phyloP scores from a whole-genome alignment of 2,797 vertebrate genomes.

The Tragelaphus oryx region DNA sequence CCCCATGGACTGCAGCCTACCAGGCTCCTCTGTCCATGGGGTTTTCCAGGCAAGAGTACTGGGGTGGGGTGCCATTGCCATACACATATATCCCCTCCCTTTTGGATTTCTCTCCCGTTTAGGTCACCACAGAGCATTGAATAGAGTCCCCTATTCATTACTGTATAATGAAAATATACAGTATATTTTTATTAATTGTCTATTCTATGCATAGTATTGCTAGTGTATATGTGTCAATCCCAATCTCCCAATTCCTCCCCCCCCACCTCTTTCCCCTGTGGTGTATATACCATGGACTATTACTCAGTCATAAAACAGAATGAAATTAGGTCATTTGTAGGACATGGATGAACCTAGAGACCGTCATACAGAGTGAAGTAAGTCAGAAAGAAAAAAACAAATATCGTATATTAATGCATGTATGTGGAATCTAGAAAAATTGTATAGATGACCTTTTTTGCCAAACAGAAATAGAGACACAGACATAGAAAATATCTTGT shows the following conservation, averaged over 20 bases:
- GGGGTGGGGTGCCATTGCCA: too few relatives aligned
- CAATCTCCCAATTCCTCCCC: background rate
- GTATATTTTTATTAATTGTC: background rate
- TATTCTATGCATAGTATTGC: background rate
- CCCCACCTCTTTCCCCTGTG: rapidly evolving
- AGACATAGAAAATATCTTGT: background rate
- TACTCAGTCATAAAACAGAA: background rate
- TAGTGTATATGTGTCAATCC: background rate
- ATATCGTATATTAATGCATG: background rate
- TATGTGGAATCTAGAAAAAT: background rate
- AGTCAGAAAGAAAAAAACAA: background rate
- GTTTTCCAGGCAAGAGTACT: too few relatives aligned
- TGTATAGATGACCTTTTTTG: background rate
- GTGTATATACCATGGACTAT: background rate
- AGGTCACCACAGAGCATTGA: background rate
- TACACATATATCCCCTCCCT: background rate
- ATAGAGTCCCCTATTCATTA: background rate
- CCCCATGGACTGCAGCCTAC: too few relatives aligned
- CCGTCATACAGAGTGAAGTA: background rate
- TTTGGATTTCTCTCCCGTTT: background rate
- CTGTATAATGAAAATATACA: background rate
- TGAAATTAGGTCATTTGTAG: background rate
- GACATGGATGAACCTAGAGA: background rate
- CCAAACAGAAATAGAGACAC: background rate
- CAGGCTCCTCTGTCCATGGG: too few relatives aligned